phyloP scores from a whole-genome alignment of 2,888 invertebrate genomes.

The Lasioglossum calceatum region DNA sequence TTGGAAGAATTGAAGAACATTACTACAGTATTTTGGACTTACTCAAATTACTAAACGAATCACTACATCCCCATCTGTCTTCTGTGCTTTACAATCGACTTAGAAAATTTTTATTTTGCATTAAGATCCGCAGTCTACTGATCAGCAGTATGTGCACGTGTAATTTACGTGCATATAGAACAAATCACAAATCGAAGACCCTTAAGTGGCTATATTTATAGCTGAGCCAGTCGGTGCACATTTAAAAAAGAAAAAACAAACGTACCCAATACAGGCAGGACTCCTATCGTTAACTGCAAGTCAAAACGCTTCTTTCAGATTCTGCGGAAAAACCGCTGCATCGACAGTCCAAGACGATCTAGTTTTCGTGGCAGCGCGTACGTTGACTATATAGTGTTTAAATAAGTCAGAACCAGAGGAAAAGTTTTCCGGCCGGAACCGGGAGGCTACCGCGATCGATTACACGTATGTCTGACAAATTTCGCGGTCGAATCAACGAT shows the following conservation, averaged over 20 bases:
- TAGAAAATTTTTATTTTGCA: neutral
- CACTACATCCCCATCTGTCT: neutral
- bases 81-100: neutral
- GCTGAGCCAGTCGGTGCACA: neutral
- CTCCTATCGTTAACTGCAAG: neutral
- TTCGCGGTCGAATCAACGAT: neutral
- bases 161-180: too few relatives aligned
- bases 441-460: slow-evolving; percentile 7
- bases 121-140: neutral
- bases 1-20: neutral
- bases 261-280: neutral
- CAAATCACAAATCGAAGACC: neutral
- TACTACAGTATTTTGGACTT: neutral
- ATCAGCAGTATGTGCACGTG: neutral
- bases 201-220: neutral
- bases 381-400: neutral
- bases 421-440: neutral
- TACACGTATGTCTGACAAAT: neutral
- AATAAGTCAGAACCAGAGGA: slow-evolving; percentile 13
- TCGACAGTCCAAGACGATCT: neutral
- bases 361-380: neutral
- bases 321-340: neutral
- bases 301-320: slow-evolving; percentile 3
- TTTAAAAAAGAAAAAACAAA: neutral
- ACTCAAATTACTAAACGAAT: neutral